Evolutionary conservation across 2,113 vertebrate species (phyloP).

Genomic region (Brachyhypopomus gauderio): DNA sequence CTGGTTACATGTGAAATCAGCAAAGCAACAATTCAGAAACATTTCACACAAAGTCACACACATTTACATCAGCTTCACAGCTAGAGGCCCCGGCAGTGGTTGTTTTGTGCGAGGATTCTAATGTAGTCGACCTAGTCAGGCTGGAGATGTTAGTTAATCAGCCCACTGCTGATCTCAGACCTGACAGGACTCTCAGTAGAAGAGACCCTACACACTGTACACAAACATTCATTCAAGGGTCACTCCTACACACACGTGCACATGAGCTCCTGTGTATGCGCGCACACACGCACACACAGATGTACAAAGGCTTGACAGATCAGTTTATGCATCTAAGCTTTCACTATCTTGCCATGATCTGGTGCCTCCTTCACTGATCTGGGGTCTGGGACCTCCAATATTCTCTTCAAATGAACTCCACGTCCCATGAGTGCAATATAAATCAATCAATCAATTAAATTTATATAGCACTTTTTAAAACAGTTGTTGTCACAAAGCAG

Average conservation of each 20-base stretch:
- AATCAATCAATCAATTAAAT: too few species aligned
- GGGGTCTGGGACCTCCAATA: background rate
- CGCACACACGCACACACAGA: background rate
- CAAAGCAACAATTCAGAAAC: background rate
- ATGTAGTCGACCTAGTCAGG: background rate
- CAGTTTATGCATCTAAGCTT: too few species aligned
- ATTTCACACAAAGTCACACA: background rate
- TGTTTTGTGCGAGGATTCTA: background rate
- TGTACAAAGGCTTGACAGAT: background rate
- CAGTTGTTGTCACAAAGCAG: too few species aligned
- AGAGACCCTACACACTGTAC: constrained; percentile 5
- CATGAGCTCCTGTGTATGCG: background rate
- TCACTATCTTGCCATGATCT: too few species aligned
- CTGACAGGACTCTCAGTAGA: background rate
- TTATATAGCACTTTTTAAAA: too few species aligned
- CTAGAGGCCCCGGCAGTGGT: background rate
- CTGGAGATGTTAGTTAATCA: background rate
- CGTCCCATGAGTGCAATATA: background rate
- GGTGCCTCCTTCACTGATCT: background rate
- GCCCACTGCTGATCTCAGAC: constrained; percentile 28
- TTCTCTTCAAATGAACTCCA: background rate
- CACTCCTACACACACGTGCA: background rate
- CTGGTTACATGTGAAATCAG: too few species aligned
- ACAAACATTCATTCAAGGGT: constrained; percentile 27
- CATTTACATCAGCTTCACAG: background rate